A percentile compares a stretch with the other conserved stretches of the same genome.
Evolutionary conservation across 2,113 vertebrate species (phyloP).

Genomic region (Hydrolagus affinis): DNA sequence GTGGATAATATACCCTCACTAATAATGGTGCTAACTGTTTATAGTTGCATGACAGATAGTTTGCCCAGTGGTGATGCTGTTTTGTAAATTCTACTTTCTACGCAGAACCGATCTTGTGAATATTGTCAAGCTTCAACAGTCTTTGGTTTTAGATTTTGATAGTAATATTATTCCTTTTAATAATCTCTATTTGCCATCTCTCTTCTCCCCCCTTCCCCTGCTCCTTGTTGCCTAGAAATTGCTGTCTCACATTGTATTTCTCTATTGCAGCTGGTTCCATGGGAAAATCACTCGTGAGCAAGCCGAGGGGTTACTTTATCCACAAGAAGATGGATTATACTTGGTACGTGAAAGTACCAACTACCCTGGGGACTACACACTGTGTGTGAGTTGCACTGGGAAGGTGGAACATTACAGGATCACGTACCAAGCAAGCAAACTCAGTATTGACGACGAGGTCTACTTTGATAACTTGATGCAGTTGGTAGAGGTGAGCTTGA

Average conservation of each 20-base stretch:
- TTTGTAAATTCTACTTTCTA: no score
- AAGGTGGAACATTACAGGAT: constrained; percentile 98
- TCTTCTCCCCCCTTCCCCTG: no score
- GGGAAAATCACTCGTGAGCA: constrained; percentile 93
- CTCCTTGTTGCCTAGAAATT: neutral
- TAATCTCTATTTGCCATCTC: no score
- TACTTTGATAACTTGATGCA: constrained; percentile 97
- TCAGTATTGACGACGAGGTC: constrained; percentile 85
- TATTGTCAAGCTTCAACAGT: no score
- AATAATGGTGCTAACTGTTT: no score
- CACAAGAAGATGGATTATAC: constrained; percentile 80
- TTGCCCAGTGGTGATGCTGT: no score
- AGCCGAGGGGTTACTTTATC: constrained; percentile 74
- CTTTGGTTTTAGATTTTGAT: no score
- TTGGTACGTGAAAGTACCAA: constrained; percentile 96
- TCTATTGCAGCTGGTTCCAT: constrained; percentile 79
- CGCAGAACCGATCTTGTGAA: no score
- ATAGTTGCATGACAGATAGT: no score
- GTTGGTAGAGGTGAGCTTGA: constrained; percentile 80
- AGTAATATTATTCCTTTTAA: no score
- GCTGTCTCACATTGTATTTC: neutral
- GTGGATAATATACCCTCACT: no score
- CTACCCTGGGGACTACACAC: constrained; percentile 92
- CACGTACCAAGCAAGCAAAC: constrained; percentile 82
- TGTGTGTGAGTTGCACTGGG: constrained; percentile 89